Evolutionary conservation across 2,797 vertebrate species (phyloP).

Genomic region (Clarias platycephalus): DNA sequence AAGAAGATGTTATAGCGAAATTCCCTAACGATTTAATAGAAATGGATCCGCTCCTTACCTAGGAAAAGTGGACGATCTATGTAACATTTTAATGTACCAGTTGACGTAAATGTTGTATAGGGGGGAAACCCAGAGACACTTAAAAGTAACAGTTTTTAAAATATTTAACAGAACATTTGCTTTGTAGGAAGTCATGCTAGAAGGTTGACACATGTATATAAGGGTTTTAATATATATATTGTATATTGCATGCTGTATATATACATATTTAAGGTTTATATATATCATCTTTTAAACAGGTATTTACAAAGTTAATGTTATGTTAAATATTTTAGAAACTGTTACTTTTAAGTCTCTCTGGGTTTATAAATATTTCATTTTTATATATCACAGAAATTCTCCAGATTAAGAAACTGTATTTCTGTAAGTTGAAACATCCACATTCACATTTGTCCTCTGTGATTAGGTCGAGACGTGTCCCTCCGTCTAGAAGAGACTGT

Average conservation of each 20-base stretch:
- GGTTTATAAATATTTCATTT: too few relatives aligned
- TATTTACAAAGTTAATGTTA: too few relatives aligned
- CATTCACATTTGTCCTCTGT: background rate
- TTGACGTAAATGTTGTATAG: background rate
- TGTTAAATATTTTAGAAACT: too few relatives aligned
- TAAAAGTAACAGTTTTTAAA: background rate
- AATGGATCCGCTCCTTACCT: background rate
- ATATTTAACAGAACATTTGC: background rate
- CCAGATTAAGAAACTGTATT: background rate
- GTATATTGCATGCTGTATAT: background rate
- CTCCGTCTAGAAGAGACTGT: conserved; percentile 46
- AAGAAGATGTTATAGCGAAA: too few relatives aligned
- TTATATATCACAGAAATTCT: background rate
- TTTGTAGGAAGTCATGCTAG: background rate
- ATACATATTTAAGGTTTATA: too few relatives aligned
- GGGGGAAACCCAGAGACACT: background rate
- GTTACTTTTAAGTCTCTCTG: too few relatives aligned
- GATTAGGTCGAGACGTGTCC: conserved; percentile 20
- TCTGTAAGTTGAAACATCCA: background rate
- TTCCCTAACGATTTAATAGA: background rate
- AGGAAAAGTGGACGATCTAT: background rate
- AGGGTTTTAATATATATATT: too few relatives aligned
- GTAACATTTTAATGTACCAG: background rate
- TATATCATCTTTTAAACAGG: too few relatives aligned
- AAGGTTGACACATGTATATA: background rate